Evolutionary conservation across 2,888 invertebrate species (phyloP).

Genomic region (Drosophila atroscutellata): DNA sequence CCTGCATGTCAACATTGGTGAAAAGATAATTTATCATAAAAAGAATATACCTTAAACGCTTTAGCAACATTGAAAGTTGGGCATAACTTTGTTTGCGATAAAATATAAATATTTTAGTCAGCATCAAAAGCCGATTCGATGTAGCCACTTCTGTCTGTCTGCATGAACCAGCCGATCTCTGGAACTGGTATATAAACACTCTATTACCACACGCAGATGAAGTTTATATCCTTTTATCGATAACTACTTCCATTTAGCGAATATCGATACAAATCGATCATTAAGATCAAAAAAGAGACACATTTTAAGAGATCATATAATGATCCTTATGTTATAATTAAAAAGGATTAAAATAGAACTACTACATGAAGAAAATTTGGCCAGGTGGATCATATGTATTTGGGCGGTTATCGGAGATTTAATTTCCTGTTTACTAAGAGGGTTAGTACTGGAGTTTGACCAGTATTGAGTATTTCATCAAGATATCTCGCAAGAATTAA

Average conservation of each 20-base stretch:
- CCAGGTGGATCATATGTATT: neutral
- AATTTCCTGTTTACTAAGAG: too few relatives aligned
- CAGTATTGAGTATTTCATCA: neutral
- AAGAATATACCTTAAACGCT: neutral
- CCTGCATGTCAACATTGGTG: neutral
- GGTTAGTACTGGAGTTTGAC: too few relatives aligned
- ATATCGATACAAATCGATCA: neutral
- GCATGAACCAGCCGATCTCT: neutral
- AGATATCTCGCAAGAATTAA: neutral
- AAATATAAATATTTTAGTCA: neutral
- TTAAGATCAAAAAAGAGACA: neutral
- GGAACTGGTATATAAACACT: neutral
- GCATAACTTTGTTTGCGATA: neutral
- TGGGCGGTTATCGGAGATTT: neutral
- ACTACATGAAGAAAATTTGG: neutral
- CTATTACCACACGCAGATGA: neutral
- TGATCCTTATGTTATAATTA: too few relatives aligned
- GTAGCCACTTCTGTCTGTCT: neutral
- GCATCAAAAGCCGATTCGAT: neutral
- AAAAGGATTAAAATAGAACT: neutral
- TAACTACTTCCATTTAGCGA: neutral
- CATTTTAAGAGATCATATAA: too few relatives aligned
- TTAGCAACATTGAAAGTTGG: neutral
- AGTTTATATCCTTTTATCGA: neutral
- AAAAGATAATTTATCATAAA: neutral